phyloP scores from a whole-genome alignment of 2,888 invertebrate species.

The Aphodius sticticus region DNA sequence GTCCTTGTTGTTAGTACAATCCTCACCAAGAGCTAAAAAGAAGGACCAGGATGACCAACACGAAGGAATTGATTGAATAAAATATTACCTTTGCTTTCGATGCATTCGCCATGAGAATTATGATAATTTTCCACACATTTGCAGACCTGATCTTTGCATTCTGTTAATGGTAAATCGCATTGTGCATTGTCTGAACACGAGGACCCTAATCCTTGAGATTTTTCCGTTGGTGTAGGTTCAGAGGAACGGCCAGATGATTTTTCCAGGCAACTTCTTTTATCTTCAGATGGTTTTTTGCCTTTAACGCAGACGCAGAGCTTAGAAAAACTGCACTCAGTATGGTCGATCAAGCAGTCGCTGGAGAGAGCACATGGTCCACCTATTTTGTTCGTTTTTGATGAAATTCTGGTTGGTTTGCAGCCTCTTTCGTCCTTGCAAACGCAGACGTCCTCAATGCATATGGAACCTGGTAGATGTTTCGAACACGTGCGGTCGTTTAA shows the following conservation, averaged over 20 bases:
- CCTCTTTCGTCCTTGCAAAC: constrained; percentile 25
- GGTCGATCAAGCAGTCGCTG: constrained; percentile 48
- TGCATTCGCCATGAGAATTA: constrained; percentile 41
- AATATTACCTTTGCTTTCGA: constrained; percentile 32
- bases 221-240: neutral
- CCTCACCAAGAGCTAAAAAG: constrained; percentile 49
- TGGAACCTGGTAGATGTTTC: constrained; percentile 24
- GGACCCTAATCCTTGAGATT: constrained; percentile 41
- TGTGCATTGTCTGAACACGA: constrained; percentile 50
- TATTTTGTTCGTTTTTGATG: constrained; percentile 45
- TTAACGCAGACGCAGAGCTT: constrained; percentile 47
- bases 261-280: constrained; percentile 48
- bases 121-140: constrained; percentile 48
- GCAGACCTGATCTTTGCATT: constrained; percentile 49
- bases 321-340: constrained; percentile 44
- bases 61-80: neutral
- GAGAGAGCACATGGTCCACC: constrained; percentile 46
- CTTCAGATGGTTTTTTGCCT: constrained; percentile 43
- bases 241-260: constrained; percentile 42
- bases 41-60: neutral
- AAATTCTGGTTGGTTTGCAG: constrained; percentile 18
- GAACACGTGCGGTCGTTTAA: constrained; percentile 9
- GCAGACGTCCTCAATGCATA: constrained; percentile 33
- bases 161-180: constrained; percentile 46
- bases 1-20: constrained; percentile 46